Conservation (phyloP, 1,140 invertebrate species). For the Eupristina koningsbergeri region DNA sequence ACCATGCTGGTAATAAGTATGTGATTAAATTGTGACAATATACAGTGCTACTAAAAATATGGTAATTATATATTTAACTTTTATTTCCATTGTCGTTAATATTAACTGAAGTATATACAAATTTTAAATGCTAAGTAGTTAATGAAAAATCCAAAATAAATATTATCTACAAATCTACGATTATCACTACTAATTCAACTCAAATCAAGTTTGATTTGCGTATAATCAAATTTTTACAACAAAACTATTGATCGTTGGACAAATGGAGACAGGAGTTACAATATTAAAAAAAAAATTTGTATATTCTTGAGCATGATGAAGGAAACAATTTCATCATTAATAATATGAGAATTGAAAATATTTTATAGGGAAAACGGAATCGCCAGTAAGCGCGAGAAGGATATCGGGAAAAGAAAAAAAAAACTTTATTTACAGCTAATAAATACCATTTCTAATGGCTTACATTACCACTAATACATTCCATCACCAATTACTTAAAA, state of each 20-base stretch:
- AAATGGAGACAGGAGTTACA: background rate
- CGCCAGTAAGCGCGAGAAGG: constrained; percentile 38
- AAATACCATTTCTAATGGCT: constrained; percentile 33
- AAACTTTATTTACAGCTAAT: constrained; percentile 16
- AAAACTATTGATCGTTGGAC: background rate
- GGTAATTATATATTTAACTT: constrained; percentile 47
- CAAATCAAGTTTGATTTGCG: background rate
- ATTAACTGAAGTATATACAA: constrained; percentile 22
- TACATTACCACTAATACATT: constrained; percentile 60
- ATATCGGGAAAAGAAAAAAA: constrained; percentile 41
- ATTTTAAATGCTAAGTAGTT: background rate
- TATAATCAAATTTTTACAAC: background rate
- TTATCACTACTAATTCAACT: background rate
- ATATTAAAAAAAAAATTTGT: background rate
- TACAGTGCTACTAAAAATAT: constrained; percentile 50
- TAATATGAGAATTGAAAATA: background rate
- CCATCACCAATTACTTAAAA: constrained; percentile 63
- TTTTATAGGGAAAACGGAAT: constrained; percentile 29
- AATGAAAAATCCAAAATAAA: constrained; percentile 8
- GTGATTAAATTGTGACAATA: constrained; percentile 49
- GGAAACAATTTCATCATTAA: background rate
- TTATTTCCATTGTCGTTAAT: constrained; percentile 24
- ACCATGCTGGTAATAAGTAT: constrained; percentile 42
- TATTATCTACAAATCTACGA: background rate
- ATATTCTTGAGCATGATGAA: background rate